Evolutionary conservation across 2,888 invertebrate genomes (phyloP).

Genomic region (Rhogogaster chlorosoma): DNA sequence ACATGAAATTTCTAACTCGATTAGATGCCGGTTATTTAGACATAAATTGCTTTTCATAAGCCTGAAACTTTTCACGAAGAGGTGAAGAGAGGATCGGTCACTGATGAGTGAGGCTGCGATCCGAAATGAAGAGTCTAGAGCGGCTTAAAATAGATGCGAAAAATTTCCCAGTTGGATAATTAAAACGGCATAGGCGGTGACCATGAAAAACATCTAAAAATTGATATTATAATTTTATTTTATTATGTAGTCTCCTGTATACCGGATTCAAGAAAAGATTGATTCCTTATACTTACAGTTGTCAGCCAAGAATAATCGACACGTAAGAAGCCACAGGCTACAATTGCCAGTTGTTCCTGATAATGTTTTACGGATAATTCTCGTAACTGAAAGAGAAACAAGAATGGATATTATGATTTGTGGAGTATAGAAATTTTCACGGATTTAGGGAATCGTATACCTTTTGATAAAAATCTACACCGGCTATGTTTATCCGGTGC

Average conservation of each 20-base stretch:
- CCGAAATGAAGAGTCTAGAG: not conserved
- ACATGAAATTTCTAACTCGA: not conserved
- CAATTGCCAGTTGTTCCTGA: not conserved
- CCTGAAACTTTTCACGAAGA: not conserved
- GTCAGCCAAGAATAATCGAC: not conserved
- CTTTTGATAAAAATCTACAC: conserved; percentile 6
- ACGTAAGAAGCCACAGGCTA: not conserved
- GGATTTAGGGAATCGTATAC: not conserved
- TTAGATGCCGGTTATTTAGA: not conserved
- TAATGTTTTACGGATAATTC: not conserved
- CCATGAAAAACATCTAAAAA: not conserved
- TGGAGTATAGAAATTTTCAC: not conserved
- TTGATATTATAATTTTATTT: not conserved
- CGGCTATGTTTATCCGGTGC: not conserved
- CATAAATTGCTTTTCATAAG: not conserved
- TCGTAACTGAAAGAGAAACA: not conserved
- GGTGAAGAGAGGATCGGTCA: not conserved
- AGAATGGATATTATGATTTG: not conserved
- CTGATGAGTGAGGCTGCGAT: not conserved
- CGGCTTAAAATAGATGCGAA: not conserved
- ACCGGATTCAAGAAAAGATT: not conserved
- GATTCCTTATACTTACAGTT: not conserved
- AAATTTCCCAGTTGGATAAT: not conserved
- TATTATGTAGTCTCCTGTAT: not conserved
- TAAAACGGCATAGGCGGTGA: not conserved